Conservation (phyloP, 2,113 vertebrate species). For the Saguinus midas region DNA sequence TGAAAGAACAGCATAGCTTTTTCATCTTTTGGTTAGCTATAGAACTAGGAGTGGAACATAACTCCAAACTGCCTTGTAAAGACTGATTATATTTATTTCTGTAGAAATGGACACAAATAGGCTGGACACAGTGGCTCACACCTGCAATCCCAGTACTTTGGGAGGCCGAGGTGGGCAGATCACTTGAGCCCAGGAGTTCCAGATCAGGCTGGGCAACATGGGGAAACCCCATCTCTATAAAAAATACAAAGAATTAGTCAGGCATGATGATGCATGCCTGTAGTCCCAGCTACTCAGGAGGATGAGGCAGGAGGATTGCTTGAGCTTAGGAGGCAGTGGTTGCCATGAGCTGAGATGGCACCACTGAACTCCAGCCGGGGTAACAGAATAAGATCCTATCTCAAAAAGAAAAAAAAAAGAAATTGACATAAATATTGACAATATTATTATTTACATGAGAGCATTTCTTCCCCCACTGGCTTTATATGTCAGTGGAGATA, state of each 20-base stretch:
- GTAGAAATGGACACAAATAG: neutral
- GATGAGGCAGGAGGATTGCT: neutral
- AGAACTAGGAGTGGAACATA: neutral
- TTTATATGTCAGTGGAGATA: neutral
- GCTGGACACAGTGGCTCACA: neutral
- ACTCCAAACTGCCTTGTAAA: neutral
- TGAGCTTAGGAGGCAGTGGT: neutral
- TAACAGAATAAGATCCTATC: neutral
- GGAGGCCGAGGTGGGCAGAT: neutral
- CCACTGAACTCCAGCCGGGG: neutral
- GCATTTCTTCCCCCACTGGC: rapidly evolving
- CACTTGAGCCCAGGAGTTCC: neutral
- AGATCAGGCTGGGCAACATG: neutral
- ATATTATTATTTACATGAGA: neutral
- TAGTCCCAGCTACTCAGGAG: neutral
- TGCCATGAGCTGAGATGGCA: neutral
- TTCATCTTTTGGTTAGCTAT: neutral
- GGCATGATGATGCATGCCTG: neutral
- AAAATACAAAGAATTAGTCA: neutral
- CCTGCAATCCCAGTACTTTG: neutral
- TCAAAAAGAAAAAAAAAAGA: neutral
- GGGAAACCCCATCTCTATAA: neutral
- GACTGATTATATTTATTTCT: neutral
- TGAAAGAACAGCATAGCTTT: neutral
- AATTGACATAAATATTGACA: neutral